These are phyloP conservation scores for Caenorhabditis sp. DNA, from an alignment of 2,888 invertebrate species.

Conservation along the genomic window DNA sequence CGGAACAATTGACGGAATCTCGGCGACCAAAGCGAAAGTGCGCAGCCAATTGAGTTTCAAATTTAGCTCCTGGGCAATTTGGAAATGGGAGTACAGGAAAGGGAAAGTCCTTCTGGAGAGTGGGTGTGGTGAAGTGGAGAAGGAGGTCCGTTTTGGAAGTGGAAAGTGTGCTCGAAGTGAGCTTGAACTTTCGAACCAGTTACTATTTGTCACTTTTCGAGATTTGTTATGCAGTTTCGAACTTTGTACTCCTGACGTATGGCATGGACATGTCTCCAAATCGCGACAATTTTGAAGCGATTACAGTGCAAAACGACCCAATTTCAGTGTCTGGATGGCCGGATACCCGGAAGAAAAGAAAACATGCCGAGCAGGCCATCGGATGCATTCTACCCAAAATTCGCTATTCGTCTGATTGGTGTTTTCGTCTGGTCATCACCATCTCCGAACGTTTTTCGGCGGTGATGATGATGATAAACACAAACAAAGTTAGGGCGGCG, in stretches of 20 bases:
- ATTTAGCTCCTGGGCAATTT: background rate
- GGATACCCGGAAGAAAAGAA: slow-evolving; percentile 13
- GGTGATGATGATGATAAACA: slow-evolving; percentile 23
- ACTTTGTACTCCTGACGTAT: slow-evolving; percentile 37
- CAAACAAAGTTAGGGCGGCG: slow-evolving; percentile 10
- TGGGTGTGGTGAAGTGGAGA: slow-evolving; percentile 36
- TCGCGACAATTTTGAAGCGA: background rate
- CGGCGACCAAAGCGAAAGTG: background rate
- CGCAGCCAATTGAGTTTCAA: background rate
- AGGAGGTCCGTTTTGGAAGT: slow-evolving; percentile 28
- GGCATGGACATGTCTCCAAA: background rate
- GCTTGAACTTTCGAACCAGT: slow-evolving; percentile 49
- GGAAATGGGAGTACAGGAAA: slow-evolving; percentile 6
- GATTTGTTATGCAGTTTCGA: slow-evolving; percentile 30
- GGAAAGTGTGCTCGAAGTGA: background rate
- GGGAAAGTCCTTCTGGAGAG: slow-evolving; percentile 7
- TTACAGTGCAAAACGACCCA: slow-evolving; percentile 3
- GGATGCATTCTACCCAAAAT: slow-evolving; percentile 20
- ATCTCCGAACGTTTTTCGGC: slow-evolving; percentile 30
- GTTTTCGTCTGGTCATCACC: slow-evolving; percentile 47
- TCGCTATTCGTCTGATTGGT: slow-evolving; percentile 52
- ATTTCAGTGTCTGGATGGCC: background rate
- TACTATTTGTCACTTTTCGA: background rate
- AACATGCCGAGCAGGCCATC: background rate
- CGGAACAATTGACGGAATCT: background rate